Conservation (phyloP, 2,888 invertebrate genomes). For the Tyria jacobaeae region DNA sequence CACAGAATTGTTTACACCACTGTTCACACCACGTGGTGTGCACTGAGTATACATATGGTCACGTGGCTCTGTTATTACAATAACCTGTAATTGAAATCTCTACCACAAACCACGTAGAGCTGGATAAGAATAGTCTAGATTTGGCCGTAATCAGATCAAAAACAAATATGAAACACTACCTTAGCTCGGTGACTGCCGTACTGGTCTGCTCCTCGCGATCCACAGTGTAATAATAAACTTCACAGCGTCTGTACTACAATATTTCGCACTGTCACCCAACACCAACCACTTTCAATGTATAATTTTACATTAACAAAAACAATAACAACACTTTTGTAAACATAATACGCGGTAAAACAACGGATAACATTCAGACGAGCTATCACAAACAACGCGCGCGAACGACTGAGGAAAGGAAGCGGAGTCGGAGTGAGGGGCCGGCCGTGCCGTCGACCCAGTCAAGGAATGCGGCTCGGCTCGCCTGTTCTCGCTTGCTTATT, state of each 20-base stretch:
- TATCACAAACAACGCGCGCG: constrained; percentile 76
- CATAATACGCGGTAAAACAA: constrained; percentile 73
- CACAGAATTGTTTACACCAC: constrained; percentile 77
- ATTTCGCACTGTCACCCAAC: constrained; percentile 65
- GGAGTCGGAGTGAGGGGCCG: constrained; percentile 60
- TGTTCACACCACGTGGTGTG: constrained; percentile 78
- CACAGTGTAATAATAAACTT: constrained; percentile 59
- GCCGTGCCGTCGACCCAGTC: constrained; percentile 80
- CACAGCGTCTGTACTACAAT: constrained; percentile 52
- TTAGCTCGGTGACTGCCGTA: constrained; percentile 82
- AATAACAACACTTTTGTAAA: constrained; percentile 81
- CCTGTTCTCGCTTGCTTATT: constrained; percentile 77
- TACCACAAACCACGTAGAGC: constrained; percentile 53
- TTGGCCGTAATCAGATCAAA: constrained; percentile 73
- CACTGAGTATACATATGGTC: constrained; percentile 67
- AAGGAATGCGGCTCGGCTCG: constrained; percentile 83
- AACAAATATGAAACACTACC: constrained; percentile 78
- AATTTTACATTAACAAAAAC: constrained; percentile 64
- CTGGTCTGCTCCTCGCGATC: constrained; percentile 68
- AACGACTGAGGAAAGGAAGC: constrained; percentile 66
- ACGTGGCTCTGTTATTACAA: constrained; percentile 73
- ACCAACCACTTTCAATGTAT: constrained; percentile 67
- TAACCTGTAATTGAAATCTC: constrained; percentile 58
- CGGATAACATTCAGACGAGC: constrained; percentile 63
- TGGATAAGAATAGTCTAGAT: constrained; percentile 53